phyloP scores from a whole-genome alignment of 1,140 invertebrate genomes.

The Caenorhabditis latens region DNA sequence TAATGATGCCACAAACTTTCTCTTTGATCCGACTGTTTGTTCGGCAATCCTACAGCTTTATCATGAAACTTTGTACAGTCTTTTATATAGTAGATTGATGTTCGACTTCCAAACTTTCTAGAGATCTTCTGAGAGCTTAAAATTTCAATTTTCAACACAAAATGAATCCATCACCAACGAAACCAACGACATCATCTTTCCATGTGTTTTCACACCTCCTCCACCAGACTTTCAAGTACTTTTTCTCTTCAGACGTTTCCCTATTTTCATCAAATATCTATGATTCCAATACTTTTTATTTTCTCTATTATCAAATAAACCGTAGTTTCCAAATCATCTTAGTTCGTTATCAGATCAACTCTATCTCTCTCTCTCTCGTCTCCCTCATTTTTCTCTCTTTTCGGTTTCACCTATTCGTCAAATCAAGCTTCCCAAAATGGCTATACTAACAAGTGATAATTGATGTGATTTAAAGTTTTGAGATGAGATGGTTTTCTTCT shows the following conservation, averaged over 20 bases:
- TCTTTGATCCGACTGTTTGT: slow-evolving; percentile 47
- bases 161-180: background rate
- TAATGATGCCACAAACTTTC: slow-evolving; percentile 48
- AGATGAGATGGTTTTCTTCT: background rate
- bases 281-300: background rate
- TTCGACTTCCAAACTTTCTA: background rate
- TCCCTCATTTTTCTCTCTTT: slow-evolving; percentile 9
- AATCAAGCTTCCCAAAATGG: slow-evolving; percentile 8
- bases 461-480: slow-evolving; percentile 29
- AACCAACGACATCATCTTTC: too few species aligned
- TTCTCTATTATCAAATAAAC: background rate
- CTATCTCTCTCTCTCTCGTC: background rate
- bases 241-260: slow-evolving; percentile 26
- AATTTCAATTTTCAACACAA: background rate
- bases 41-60: slow-evolving; percentile 11
- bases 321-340: background rate
- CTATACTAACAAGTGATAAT: slow-evolving; percentile 31
- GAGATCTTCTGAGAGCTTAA: background rate
- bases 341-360: slow-evolving; percentile 33
- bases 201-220: slow-evolving; percentile 5
- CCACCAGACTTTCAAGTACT: slow-evolving; percentile 29
- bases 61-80: slow-evolving; percentile 31
- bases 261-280: background rate
- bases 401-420: slow-evolving; percentile 55
- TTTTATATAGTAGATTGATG: background rate